These are phyloP conservation scores for Chirona hameri DNA, from an alignment of 2,888 invertebrate genomes.

Conservation along the genomic window DNA sequence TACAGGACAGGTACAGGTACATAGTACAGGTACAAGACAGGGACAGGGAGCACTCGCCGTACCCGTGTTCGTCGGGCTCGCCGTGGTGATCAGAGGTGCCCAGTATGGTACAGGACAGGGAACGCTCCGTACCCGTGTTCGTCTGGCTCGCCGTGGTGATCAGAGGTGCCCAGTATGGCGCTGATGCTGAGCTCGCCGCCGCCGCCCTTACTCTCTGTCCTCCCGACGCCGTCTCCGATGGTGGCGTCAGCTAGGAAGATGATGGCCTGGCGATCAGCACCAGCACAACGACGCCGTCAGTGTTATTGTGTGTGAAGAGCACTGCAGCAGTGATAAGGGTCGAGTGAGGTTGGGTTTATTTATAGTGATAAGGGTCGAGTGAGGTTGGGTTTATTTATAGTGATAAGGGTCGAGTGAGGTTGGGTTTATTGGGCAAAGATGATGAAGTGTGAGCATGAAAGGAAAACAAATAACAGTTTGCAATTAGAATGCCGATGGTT, in stretches of 20 bases:
- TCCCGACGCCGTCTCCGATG: constrained; percentile 62
- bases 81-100: constrained; percentile 77
- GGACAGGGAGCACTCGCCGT: no score
- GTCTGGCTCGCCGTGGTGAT: constrained; percentile 70
- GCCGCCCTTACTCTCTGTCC: constrained; percentile 57
- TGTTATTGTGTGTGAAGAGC: no score
- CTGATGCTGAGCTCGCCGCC: constrained; percentile 67
- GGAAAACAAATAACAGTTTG: no score
- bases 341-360: no score
- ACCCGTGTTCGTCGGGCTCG: constrained; percentile 63
- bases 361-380: no score
- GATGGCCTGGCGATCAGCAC: background rate
- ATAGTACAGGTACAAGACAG: constrained; percentile 85
- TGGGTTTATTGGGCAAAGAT: no score
- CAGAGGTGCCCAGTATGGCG: constrained; percentile 84
- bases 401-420: no score
- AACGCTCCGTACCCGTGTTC: constrained; percentile 52
- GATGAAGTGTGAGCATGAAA: no score
- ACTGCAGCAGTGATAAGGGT: no score
- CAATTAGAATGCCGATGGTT: no score
- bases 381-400: no score
- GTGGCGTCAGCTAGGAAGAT: background rate
- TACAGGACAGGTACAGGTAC: no score
- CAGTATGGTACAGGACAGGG: constrained; percentile 83
- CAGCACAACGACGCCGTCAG: background rate